Percentiles rank a stretch among this genome's conserved stretches.
Evolutionary conservation across 2,888 invertebrate genomes (phyloP).

Genomic region (Tiliacea aurago): DNA sequence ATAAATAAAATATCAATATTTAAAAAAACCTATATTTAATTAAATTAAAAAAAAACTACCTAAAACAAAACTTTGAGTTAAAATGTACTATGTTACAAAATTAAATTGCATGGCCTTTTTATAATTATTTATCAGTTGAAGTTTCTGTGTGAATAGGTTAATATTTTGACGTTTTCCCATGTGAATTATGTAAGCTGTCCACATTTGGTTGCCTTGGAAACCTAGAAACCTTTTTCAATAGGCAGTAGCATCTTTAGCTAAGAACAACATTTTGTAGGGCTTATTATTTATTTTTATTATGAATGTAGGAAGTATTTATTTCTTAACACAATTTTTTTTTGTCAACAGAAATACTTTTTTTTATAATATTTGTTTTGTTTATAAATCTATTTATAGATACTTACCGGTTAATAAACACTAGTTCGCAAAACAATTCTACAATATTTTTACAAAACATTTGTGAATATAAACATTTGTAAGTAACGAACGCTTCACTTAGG

Average conservation of each 20-base stretch:
- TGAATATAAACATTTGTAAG: background rate
- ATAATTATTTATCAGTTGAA: background rate
- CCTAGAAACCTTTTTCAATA: background rate
- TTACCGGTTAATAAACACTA: background rate
- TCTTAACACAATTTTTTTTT: background rate
- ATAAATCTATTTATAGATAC: too few species aligned
- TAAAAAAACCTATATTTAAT: background rate
- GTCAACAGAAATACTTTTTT: too few species aligned
- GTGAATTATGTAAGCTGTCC: background rate
- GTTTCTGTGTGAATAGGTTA: too few species aligned
- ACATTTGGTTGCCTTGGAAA: constrained; percentile 5
- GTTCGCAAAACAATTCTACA: background rate
- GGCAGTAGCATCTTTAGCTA: background rate
- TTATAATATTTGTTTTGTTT: too few species aligned
- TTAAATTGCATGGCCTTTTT: too few species aligned
- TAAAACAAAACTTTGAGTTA: too few species aligned
- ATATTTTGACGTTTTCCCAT: background rate
- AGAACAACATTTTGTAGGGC: background rate
- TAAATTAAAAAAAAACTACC: too few species aligned
- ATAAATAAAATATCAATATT: background rate
- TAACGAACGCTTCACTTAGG: background rate
- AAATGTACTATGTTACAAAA: too few species aligned
- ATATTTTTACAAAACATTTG: background rate
- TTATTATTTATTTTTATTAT: background rate
- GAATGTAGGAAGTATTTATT: background rate